A percentile compares a stretch with the other conserved stretches of the same genome.
These are phyloP conservation scores for Cerceris ruficornis DNA, from an alignment of 2,888 invertebrate species.

Conservation along the genomic window DNA sequence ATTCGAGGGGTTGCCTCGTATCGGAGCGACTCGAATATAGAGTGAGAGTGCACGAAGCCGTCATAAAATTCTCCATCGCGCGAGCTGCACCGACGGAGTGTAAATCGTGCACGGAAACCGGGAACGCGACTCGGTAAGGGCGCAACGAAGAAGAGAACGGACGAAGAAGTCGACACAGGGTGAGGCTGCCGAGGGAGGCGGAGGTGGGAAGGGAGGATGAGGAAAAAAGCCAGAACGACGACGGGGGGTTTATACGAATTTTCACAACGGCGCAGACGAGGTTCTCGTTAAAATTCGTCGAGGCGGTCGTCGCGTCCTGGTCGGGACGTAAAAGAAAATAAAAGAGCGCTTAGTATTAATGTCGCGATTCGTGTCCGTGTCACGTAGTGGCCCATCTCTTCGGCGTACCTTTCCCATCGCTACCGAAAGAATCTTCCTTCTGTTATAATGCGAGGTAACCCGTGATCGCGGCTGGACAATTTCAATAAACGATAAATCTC, in stretches of 20 bases:
- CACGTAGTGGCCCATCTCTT: constrained; percentile 66
- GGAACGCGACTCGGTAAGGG: constrained; percentile 41
- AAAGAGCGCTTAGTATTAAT: constrained; percentile 68
- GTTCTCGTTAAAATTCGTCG: constrained; percentile 71
- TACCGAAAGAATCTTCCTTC: constrained; percentile 24
- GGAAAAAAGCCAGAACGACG: constrained; percentile 2
- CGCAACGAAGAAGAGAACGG: constrained; percentile 13
- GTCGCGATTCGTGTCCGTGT: constrained; percentile 70
- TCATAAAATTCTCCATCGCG: constrained; percentile 62
- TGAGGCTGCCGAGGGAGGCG: not conserved
- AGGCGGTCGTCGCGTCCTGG: constrained; percentile 52
- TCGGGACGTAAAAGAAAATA: constrained; percentile 65
- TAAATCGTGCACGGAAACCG: constrained; percentile 63
- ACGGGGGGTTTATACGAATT: constrained; percentile 40
- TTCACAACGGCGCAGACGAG: constrained; percentile 49
- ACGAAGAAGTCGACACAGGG: not conserved
- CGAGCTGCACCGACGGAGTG: constrained; percentile 49
- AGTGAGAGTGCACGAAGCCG: constrained; percentile 52
- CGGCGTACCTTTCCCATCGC: constrained; percentile 16
- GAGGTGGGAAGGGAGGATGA: not conserved
- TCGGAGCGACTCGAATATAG: constrained; percentile 51
- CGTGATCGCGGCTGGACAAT: constrained; percentile 58
- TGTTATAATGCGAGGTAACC: constrained; percentile 64
- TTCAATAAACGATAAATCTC: constrained; percentile 70
- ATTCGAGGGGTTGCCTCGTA: constrained; percentile 46